Conservation (phyloP, 2,797 vertebrate species). For the Lindbergichthys nudifrons region DNA sequence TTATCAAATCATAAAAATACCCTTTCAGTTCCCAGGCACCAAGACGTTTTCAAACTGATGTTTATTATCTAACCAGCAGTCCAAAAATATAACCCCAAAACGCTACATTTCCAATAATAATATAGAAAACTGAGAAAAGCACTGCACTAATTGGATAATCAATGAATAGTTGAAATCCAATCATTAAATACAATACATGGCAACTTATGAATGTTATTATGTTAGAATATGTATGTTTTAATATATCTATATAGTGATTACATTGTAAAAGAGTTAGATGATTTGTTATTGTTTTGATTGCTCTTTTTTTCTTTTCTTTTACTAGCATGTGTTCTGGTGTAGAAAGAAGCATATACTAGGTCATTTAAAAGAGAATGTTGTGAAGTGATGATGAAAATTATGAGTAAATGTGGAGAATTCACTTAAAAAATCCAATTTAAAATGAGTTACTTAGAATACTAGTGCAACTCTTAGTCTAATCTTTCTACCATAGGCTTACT, state of each 20-base stretch:
- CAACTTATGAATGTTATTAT: not conserved
- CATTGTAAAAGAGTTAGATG: not conserved
- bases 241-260: not conserved
- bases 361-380: no score
- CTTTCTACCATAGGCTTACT: not conserved
- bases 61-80: no score
- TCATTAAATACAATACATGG: not conserved
- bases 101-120: not conserved
- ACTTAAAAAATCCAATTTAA: not conserved
- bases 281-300: not conserved
- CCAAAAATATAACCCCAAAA: not conserved
- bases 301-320: not conserved
- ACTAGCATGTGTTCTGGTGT: not conserved
- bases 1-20: not conserved
- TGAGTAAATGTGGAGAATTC: not conserved
- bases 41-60: not conserved
- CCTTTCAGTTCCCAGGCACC: not conserved
- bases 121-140: not conserved
- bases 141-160: no score
- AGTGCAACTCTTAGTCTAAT: not conserved
- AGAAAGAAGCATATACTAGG: not conserved
- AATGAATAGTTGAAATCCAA: no score
- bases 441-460: not conserved
- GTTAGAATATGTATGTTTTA: not conserved
- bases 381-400: not conserved